Conservation (phyloP, 1,140 invertebrate genomes). For the Lucilia cuprina region DNA sequence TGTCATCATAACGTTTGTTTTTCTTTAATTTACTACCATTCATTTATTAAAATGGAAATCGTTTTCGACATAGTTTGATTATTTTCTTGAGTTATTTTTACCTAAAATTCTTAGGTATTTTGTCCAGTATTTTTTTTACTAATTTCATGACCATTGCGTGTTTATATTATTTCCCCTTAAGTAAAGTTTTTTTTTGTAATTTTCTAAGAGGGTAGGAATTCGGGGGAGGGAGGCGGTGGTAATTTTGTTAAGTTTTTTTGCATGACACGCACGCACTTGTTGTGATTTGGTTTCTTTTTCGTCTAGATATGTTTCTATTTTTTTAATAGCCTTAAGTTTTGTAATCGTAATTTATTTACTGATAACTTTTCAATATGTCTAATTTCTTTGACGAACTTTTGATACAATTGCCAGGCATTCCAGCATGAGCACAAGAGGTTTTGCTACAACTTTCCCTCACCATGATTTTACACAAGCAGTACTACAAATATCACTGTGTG, state of each 20-base stretch:
- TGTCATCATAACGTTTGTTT: slow-evolving; percentile 9
- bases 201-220: neutral
- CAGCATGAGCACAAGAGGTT: no score
- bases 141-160: neutral
- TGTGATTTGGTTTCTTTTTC: neutral
- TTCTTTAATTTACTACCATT: neutral
- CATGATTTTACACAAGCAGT: no score
- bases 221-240: neutral
- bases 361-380: slow-evolving; percentile 8
- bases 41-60: neutral
- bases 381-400: neutral
- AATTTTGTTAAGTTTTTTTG: neutral
- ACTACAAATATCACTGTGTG: no score
- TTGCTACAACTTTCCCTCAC: no score
- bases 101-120: neutral
- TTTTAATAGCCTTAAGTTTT: neutral
- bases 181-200: neutral
- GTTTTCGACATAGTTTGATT: neutral
- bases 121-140: neutral
- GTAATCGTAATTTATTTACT: neutral
- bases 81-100: neutral
- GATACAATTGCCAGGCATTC: neutral
- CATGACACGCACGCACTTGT: slow-evolving; percentile 9
- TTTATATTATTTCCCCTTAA: neutral
- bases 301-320: neutral